Percentiles rank a stretch among this genome's conserved stretches.
These are phyloP conservation scores for Rhorus exstirpatorius DNA, from an alignment of 2,888 invertebrate genomes.

Conservation along the genomic window DNA sequence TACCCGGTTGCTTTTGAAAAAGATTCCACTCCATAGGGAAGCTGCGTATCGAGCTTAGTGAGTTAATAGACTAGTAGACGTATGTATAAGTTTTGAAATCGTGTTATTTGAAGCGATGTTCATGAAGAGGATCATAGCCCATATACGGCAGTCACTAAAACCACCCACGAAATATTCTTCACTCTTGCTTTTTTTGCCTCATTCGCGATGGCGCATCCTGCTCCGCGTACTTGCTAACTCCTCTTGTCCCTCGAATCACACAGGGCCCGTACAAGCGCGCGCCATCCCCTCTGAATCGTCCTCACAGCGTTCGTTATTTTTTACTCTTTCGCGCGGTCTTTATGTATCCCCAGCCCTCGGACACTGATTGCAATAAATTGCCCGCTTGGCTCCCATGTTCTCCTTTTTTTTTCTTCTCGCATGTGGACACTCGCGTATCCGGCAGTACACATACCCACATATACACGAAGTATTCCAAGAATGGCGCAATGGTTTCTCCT, in stretches of 20 bases:
- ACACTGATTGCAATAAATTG: slow-evolving; percentile 83
- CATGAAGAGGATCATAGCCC: slow-evolving; percentile 53
- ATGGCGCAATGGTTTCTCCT: slow-evolving; percentile 45
- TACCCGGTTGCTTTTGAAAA: background rate
- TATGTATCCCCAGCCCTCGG: slow-evolving; percentile 69
- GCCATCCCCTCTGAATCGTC: slow-evolving; percentile 55
- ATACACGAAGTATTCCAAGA: slow-evolving; percentile 21
- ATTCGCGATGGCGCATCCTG: slow-evolving; percentile 59
- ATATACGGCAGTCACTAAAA: slow-evolving; percentile 57
- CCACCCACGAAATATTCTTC: slow-evolving; percentile 69
- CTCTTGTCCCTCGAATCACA: slow-evolving; percentile 49
- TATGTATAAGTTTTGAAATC: background rate
- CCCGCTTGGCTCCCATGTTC: slow-evolving; percentile 76
- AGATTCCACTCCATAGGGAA: too few species aligned
- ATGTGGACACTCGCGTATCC: slow-evolving; percentile 40
- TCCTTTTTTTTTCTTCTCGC: slow-evolving; percentile 24
- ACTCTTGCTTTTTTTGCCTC: slow-evolving; percentile 53
- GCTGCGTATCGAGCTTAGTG: too few species aligned
- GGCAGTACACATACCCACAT: background rate
- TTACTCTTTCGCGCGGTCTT: slow-evolving; percentile 61
- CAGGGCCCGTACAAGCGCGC: slow-evolving; percentile 43
- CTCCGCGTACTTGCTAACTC: slow-evolving; percentile 55
- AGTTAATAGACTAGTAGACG: background rate
- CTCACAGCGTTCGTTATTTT: slow-evolving; percentile 47
- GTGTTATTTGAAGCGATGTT: slow-evolving; percentile 30